Conservation (phyloP, 2,113 vertebrate species). For the Actenoides hombroni region DNA sequence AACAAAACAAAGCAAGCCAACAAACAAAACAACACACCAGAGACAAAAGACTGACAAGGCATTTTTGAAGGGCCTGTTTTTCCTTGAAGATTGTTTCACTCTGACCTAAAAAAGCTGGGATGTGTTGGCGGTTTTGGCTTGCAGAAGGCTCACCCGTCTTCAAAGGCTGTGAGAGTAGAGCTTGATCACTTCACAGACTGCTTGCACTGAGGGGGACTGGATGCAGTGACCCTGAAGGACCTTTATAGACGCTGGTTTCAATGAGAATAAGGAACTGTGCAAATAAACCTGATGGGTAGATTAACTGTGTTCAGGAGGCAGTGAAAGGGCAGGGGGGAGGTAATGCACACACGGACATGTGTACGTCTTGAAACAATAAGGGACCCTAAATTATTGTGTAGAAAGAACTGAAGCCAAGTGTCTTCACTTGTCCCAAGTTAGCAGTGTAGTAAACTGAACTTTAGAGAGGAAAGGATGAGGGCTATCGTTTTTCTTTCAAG, state of each 20-base stretch:
- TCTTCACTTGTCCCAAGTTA: background rate
- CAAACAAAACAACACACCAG: background rate
- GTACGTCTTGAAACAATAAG: background rate
- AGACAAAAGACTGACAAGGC: background rate
- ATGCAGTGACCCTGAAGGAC: conserved; percentile 39
- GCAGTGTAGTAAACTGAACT: background rate
- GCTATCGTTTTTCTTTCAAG: background rate
- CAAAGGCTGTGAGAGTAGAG: background rate
- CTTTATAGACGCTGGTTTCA: background rate
- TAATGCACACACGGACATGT: background rate
- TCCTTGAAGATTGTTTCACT: background rate
- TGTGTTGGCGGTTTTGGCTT: background rate
- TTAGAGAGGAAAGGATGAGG: background rate
- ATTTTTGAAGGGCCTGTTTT: background rate
- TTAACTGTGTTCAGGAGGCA: background rate
- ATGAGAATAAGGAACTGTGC: background rate
- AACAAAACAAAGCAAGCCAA: background rate
- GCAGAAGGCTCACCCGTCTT: background rate
- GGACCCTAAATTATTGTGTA: background rate
- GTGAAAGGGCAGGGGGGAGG: background rate
- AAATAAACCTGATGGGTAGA: background rate
- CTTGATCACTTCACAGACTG: background rate
- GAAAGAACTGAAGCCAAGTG: background rate
- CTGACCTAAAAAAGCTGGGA: background rate
- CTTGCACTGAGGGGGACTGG: background rate